Percentiles rank a stretch among this genome's conserved stretches.
Conservation (phyloP, 2,113 vertebrate genomes). For the Gracilinanus agilis region DNA sequence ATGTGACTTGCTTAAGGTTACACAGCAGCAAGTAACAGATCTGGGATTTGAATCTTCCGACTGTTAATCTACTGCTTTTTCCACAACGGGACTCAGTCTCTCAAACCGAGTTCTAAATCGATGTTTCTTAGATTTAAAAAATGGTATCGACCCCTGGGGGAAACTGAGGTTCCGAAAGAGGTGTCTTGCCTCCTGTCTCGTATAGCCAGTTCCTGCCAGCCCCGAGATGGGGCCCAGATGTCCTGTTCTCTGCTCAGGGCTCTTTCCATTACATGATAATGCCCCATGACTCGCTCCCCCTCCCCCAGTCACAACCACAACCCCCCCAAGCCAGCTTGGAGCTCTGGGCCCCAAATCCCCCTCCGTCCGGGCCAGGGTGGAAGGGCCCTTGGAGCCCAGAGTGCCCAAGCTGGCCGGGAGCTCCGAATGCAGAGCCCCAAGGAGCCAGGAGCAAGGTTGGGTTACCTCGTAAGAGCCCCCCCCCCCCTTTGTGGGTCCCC, state of each 20-base stretch:
- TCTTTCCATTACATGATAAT: not conserved
- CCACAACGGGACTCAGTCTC: not conserved
- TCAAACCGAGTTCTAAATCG: too few relatives aligned
- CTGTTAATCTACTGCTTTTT: not conserved
- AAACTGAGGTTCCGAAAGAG: not conserved
- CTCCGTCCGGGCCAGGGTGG: not conserved
- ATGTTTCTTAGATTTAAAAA: too few relatives aligned
- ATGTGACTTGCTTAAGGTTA: not conserved
- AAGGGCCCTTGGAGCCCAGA: not conserved
- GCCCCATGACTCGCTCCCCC: not conserved
- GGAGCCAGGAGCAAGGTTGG: conserved; percentile 84
- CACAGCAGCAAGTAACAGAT: not conserved
- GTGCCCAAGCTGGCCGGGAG: not conserved
- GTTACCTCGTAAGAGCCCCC: conserved; percentile 34
- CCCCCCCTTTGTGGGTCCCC: conserved; percentile 82
- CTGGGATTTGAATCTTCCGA: not conserved
- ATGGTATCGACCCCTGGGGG: not conserved
- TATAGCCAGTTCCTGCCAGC: not conserved
- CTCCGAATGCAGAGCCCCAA: conserved; percentile 17
- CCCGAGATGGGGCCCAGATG: not conserved
- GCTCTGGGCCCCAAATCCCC: not conserved
- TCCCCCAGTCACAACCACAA: not conserved
- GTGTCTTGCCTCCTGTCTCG: not conserved
- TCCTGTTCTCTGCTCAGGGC: not conserved
- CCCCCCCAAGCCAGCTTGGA: not conserved